These are phyloP conservation scores for Hypercompe scribonia DNA, from an alignment of 2,888 invertebrate genomes.

Conservation along the genomic window DNA sequence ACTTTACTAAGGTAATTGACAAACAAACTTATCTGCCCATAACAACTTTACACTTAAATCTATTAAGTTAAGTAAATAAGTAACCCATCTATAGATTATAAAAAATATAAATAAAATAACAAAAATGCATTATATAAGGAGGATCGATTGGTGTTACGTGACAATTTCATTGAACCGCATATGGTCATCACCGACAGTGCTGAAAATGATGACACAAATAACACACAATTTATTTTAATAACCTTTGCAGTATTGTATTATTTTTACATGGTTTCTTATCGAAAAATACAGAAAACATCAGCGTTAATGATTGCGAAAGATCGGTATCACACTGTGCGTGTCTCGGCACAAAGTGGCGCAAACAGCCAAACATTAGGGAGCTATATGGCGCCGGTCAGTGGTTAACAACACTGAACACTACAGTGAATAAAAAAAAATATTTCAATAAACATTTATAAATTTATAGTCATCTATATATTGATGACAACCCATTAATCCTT, in stretches of 20 bases:
- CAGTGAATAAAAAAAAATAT: too few species aligned
- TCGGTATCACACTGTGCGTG: conserved; percentile 63
- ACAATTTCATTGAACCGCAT: not conserved
- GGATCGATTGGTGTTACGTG: not conserved
- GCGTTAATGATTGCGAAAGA: conserved; percentile 59
- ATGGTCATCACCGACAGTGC: not conserved
- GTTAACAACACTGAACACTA: conserved; percentile 56
- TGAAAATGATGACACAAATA: not conserved
- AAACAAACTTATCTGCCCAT: not conserved
- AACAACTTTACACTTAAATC: not conserved
- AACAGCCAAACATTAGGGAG: conserved; percentile 73
- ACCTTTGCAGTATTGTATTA: conserved; percentile 19
- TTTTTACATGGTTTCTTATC: conserved; percentile 39
- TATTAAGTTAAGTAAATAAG: too few species aligned
- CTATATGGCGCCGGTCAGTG: conserved; percentile 40
- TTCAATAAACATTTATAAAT: too few species aligned
- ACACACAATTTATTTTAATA: not conserved
- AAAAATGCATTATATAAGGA: too few species aligned
- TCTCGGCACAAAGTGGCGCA: conserved; percentile 61
- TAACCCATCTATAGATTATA: not conserved
- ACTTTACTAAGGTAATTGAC: not conserved
- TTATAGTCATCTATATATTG: too few species aligned
- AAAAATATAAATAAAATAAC: too few species aligned
- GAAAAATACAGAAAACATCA: conserved; percentile 53
- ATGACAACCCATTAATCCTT: too few species aligned